These are phyloP conservation scores for Otolemur garnettii DNA, from an alignment of 2,113 vertebrate genomes.

Conservation along the genomic window DNA sequence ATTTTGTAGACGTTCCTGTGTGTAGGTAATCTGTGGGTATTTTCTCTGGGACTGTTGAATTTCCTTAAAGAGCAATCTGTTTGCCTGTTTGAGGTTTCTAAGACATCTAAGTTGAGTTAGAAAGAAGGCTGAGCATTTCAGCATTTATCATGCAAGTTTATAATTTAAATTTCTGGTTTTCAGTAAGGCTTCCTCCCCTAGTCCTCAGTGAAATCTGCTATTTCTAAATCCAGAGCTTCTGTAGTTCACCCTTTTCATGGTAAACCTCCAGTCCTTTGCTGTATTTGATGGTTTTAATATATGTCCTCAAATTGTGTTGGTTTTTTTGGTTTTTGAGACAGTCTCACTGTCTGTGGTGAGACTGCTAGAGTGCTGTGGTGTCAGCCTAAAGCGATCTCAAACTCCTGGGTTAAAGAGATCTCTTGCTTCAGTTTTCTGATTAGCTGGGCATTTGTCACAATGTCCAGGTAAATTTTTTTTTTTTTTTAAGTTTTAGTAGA, in stretches of 20 bases:
- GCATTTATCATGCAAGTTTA: neutral
- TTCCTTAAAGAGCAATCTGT: neutral
- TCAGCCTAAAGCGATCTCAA: too few relatives aligned
- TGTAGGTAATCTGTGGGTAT: conserved; percentile 3
- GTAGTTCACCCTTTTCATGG: neutral
- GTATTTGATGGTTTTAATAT: conserved; percentile 27
- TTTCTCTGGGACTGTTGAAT: neutral
- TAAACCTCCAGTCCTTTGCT: neutral
- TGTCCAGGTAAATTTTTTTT: too few relatives aligned
- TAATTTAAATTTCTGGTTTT: neutral
- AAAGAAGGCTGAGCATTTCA: neutral
- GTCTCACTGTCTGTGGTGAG: too few relatives aligned
- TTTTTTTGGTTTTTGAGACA: too few relatives aligned
- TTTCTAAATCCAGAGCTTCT: conserved; percentile 31
- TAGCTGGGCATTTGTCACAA: too few relatives aligned
- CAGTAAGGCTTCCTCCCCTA: neutral
- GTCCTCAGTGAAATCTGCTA: neutral
- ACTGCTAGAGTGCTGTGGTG: too few relatives aligned
- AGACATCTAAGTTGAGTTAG: conserved; percentile 47
- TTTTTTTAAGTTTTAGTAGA: too few relatives aligned
- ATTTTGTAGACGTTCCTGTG: conserved; percentile 2
- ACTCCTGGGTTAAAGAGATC: too few relatives aligned
- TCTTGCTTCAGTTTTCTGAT: too few relatives aligned
- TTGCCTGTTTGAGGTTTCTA: conserved; percentile 23
- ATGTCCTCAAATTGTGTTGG: neutral